phyloP scores from a whole-genome alignment of 2,797 vertebrate species.

The Hemitrygon akajei region DNA sequence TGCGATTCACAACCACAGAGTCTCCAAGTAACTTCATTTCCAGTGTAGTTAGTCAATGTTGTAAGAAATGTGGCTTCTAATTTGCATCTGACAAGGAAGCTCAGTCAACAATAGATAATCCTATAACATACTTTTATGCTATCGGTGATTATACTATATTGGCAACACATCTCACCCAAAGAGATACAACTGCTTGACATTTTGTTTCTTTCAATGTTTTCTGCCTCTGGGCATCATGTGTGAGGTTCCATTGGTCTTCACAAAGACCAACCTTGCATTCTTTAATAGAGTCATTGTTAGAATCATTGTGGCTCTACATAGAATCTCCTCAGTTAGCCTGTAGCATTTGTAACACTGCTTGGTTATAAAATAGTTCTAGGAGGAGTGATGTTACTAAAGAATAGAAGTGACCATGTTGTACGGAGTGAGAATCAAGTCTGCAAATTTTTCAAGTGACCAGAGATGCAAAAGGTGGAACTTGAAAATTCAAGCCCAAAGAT shows the following conservation, averaged over 20 bases:
- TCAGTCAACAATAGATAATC: background rate
- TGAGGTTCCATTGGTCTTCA: background rate
- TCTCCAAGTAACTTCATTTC: background rate
- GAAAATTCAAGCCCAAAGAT: too few species aligned
- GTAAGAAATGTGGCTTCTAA: background rate
- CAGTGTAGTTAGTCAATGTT: background rate
- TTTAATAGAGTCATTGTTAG: background rate
- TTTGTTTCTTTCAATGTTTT: background rate
- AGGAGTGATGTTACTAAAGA: background rate
- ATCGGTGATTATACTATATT: background rate
- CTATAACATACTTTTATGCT: background rate
- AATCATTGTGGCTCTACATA: too few species aligned
- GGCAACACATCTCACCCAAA: background rate
- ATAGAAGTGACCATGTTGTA: background rate
- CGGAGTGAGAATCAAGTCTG: background rate
- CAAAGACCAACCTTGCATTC: background rate
- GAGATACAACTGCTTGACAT: background rate
- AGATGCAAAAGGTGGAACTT: too few species aligned
- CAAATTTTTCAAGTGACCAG: background rate
- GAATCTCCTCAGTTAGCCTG: too few species aligned
- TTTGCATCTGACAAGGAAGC: background rate
- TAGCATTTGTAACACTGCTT: too few species aligned
- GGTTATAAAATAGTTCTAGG: too few species aligned
- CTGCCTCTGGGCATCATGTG: background rate
- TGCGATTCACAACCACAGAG: background rate